Conservation (phyloP, 2,888 invertebrate genomes). For the Emmelina monodactyla region DNA sequence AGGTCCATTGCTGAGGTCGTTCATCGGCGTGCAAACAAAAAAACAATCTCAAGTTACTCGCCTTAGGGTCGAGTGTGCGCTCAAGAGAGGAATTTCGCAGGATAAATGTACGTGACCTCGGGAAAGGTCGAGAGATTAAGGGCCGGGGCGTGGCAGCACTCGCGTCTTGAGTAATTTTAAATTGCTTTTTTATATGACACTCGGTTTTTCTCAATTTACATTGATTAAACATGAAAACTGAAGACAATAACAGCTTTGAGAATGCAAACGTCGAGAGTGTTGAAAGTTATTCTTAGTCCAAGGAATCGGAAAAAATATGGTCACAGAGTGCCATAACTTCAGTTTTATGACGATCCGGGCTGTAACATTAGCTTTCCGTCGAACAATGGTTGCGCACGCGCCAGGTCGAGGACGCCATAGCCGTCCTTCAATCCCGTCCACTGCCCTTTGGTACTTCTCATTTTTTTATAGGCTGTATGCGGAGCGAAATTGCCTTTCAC, state of each 20-base stretch:
- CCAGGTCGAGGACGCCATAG: conserved; percentile 10
- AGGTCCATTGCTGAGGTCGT: conserved; percentile 12
- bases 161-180: not conserved
- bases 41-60: conserved; percentile 12
- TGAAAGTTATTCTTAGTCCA: no score
- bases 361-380: conserved; percentile 5
- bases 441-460: not conserved
- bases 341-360: conserved; percentile 6
- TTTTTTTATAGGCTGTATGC: not conserved
- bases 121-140: not conserved
- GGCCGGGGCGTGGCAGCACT: not conserved
- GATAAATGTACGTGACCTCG: not conserved
- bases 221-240: no score
- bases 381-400: conserved; percentile 9
- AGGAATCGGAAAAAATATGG: not conserved
- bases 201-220: no score
- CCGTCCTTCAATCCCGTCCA: conserved; percentile 5
- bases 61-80: not conserved
- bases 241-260: no score
- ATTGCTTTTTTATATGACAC: not conserved
- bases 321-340: not conserved
- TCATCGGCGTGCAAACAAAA: conserved; percentile 5
- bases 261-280: no score
- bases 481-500: conserved; percentile 1
- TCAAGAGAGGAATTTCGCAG: not conserved